A percentile compares a stretch with the other conserved stretches of the same genome.
phyloP scores from a whole-genome alignment of 2,113 vertebrate genomes.

The Rhabdornis inornatus region DNA sequence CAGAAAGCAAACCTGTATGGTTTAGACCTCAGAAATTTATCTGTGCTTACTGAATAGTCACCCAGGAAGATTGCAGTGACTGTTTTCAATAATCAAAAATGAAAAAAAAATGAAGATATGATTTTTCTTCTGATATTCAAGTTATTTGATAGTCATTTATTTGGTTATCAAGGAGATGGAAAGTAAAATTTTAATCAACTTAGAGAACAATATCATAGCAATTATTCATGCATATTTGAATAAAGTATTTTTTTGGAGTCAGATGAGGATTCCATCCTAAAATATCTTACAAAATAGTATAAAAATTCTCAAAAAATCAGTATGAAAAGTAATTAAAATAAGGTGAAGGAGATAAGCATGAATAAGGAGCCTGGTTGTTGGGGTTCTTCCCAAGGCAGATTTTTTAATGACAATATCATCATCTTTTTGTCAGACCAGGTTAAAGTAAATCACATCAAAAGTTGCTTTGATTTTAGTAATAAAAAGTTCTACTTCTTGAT shows the following conservation, averaged over 20 bases:
- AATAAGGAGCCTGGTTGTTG: not conserved
- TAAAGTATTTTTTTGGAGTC: not conserved
- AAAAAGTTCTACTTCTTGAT: not conserved
- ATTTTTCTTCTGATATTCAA: not conserved
- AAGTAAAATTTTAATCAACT: not conserved
- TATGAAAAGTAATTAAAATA: not conserved
- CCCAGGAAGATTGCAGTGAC: not conserved
- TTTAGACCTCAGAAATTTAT: not conserved
- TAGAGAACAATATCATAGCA: not conserved
- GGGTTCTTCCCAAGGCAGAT: not conserved
- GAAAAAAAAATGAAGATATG: not conserved
- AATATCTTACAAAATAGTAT: not conserved
- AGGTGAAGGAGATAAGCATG: not conserved
- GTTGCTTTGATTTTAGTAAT: conserved; percentile 9
- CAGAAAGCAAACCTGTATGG: not conserved
- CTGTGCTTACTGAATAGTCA: not conserved
- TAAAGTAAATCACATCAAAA: not conserved
- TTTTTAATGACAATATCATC: not conserved
- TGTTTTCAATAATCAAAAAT: not conserved
- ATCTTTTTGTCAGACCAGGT: not conserved
- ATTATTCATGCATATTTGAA: not conserved
- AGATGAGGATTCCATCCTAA: not conserved
- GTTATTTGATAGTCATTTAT: not conserved
- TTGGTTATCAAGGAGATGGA: not conserved
- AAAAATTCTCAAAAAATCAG: not conserved